Evolutionary conservation across 2,113 vertebrate genomes (phyloP), one percentile per base, ranked within the genome.

Genomic region (Corythoichthys intestinalis): DNA sequence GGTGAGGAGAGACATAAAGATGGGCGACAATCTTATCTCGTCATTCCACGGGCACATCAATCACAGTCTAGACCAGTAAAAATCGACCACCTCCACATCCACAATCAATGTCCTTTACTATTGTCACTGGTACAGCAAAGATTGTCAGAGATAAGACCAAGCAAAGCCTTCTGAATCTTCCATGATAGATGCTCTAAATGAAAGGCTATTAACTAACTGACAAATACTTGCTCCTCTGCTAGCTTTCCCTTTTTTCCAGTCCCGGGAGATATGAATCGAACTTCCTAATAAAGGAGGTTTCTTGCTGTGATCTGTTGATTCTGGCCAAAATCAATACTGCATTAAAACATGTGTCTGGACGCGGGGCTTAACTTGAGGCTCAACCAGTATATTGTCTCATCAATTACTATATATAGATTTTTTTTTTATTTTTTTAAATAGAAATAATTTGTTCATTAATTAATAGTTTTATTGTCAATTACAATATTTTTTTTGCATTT

Each of bases 11-110:
- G 80, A 83, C 81, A 86, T 81, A 89, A 90, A 90, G 88, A 88
- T 89, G 82, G 66, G 81, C 84, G 87, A 90, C 81, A 91, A 86
- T 91, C 89, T 89, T 93, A 92, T 93, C 90, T 90, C 79, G 17
- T 83, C 87, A 76, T 83, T 85, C 82, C 86, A 87, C 83, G 70
- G 69, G 76, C 68, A 70, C 89, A 92, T 93, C 92, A 91, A 88
- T 93, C 91, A 89, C 66, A 63, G 59, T 71, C 48, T 20, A 72
- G 84, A 82, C 84, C 78, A 79, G 77, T 78, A 74, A 70, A 75
- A 84, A 92, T 92, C 78, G 87, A 92, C 88, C 86, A 68, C 76
- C 66, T 72, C 73, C 81, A 80, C 74, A 79, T 74, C 67, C 69
- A 71, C 76, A 90, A 92, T 92, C 91, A 87, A 91, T 92, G 87